Evolutionary conservation across 2,797 vertebrate genomes (phyloP).

Genomic region (Alauda arvensis): DNA sequence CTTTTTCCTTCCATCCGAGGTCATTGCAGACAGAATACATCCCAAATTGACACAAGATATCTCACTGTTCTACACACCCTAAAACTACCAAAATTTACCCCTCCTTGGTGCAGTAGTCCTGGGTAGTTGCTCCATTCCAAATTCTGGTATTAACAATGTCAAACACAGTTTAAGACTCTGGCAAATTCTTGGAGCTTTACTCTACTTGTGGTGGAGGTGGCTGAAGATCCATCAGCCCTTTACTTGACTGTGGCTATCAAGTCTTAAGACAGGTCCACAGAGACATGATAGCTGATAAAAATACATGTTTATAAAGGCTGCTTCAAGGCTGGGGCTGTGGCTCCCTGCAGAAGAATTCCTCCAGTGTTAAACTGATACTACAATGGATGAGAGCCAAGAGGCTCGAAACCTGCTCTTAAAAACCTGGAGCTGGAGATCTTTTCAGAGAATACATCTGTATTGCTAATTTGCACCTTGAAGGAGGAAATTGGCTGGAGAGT

Average conservation of each 20-base stretch:
- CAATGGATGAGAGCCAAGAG: neutral
- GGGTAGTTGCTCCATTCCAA: neutral
- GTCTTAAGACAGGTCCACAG: neutral
- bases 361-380: neutral
- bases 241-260: neutral
- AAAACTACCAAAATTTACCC: neutral
- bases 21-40: neutral
- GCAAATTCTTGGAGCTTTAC: neutral
- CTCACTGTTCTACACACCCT: neutral
- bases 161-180: neutral
- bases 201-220: neutral
- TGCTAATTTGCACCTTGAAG: slow-evolving; percentile 61
- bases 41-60: neutral
- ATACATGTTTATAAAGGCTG: neutral
- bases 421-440: slow-evolving; percentile 5
- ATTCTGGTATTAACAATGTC: neutral
- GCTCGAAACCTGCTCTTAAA: slow-evolving; percentile 3
- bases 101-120: neutral
- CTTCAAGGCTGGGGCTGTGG: neutral
- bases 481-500: slow-evolving; percentile 44
- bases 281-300: neutral
- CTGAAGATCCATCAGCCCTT: neutral
- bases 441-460: slow-evolving; percentile 49
- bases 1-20: neutral
- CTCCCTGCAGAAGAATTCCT: neutral